Percentiles rank a stretch among this genome's conserved stretches.
Conservation (phyloP, 2,888 invertebrate genomes). For the Allophyes oxyacanthae region DNA sequence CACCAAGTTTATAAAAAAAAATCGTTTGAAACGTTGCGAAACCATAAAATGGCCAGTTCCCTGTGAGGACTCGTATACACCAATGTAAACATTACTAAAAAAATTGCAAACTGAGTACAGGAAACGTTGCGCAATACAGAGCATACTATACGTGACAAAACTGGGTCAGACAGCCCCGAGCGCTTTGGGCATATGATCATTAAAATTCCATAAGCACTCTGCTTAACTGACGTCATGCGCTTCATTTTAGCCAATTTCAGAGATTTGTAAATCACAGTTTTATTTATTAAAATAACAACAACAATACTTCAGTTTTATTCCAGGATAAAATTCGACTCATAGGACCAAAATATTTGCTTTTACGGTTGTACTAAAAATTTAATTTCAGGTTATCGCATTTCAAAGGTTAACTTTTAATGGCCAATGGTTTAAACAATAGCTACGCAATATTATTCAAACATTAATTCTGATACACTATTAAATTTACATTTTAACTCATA, state of each 20-base stretch:
- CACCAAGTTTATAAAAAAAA: not conserved
- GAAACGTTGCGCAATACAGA: constrained; percentile 4
- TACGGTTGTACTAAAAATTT: constrained; percentile 3
- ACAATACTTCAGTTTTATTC: not conserved
- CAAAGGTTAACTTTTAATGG: not conserved
- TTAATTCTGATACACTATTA: not conserved
- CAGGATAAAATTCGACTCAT: not conserved
- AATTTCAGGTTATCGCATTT: constrained; percentile 6
- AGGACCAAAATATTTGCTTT: not conserved
- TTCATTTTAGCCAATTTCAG: constrained; percentile 12
- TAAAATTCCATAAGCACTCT: constrained; percentile 50
- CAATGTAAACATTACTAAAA: constrained; percentile 25
- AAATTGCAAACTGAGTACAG: constrained; percentile 22
- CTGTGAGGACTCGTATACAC: not conserved
- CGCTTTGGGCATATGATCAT: constrained; percentile 44
- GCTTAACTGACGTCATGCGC: constrained; percentile 27
- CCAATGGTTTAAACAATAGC: not conserved
- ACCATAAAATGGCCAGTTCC: not conserved
- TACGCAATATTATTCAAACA: too few relatives aligned
- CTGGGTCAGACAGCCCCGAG: constrained; percentile 43
- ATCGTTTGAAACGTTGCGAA: not conserved
- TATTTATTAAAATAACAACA: constrained; percentile 18
- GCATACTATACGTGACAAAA: constrained; percentile 37
- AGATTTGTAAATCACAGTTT: constrained; percentile 19
- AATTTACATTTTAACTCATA: not conserved